Evolutionary conservation across 2,113 vertebrate genomes (phyloP).

Genomic region (Actinemys pallida): DNA sequence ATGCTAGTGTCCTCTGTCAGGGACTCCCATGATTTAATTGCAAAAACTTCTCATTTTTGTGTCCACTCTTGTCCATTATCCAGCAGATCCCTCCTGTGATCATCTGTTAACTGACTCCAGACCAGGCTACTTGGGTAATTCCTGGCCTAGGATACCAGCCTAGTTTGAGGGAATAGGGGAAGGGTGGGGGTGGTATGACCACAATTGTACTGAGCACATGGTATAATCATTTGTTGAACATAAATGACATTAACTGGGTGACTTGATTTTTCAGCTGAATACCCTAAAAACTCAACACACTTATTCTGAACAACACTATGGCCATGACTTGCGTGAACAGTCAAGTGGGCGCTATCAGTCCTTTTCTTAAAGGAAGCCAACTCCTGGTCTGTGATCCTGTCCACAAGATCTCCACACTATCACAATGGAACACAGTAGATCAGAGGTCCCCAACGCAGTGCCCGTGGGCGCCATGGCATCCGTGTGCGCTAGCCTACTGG

Average conservation of each 20-base stretch:
- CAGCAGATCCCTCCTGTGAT: neutral
- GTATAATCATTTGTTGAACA: neutral
- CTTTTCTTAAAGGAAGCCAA: neutral
- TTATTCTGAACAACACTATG: neutral
- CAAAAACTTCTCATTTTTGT: rapidly evolving
- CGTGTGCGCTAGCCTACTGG: no score
- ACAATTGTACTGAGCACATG: neutral
- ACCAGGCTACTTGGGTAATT: neutral
- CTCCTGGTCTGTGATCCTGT: neutral
- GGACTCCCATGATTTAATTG: neutral
- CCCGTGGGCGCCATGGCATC: no score
- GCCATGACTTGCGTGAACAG: neutral
- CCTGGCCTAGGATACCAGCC: rapidly evolving
- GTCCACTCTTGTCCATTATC: neutral
- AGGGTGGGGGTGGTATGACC: neutral
- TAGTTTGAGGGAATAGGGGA: neutral
- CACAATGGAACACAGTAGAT: neutral
- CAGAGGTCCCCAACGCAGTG: no score
- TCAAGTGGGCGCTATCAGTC: neutral
- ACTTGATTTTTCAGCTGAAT: neutral
- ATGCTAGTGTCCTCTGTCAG: neutral
- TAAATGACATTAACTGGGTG: neutral
- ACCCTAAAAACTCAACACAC: neutral
- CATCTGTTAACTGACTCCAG: neutral
- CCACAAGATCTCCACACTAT: neutral